Base-by-base conservation (phyloP, 2,113 vertebrate genomes). In the Takifugu bimaculatus region DNA sequence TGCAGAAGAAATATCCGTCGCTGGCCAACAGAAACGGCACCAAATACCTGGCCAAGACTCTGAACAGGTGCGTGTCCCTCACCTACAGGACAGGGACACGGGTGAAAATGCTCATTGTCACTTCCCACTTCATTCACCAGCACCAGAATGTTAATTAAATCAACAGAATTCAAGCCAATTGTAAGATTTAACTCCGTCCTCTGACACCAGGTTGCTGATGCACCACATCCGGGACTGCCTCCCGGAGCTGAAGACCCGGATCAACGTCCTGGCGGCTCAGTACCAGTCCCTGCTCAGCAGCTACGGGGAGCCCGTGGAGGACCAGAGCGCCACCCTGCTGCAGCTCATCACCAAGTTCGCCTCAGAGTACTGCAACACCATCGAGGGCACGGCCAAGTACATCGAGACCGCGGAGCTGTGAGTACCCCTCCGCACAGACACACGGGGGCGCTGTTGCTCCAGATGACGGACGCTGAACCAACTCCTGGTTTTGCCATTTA, bases 291-390 rank as follows among this genome's bases (percentile, higher is more conserved):
- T 99, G 60, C 92, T 99, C 50, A 93, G 94, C 79, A 96, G 96
- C 85, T 99, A 99, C 0, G 96, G 97, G 0, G 96, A 99, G 53
- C 97, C 97, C 0, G 96, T 99, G 39, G 97, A 97, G 57, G 97
- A 99, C 85, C 94, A 96, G 82, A 99, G 94, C 57, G 91, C 96
- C 87, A 98, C 97, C 43, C 86, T 99, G 88, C 92, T 99, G 62
- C 97, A 99, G 86, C 95, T 99, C 67, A 98, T 99, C 82, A 99
- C 97, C 75, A 99, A 99, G 87, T 99, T 99, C 45, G 97, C 97
- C 65, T 93, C 96, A 0, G 97, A 99, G 73, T 99, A 99, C 88
- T 99, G 97, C 88, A 97, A 99, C 87, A 99, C 97, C 54, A 99
- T 99, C 60, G 96, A 99, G 88, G 97, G 97, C 84, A 99, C 97